Evolutionary conservation across 2,113 vertebrate genomes (phyloP).

Genomic region (Stomatorhinus ivindoensis): DNA sequence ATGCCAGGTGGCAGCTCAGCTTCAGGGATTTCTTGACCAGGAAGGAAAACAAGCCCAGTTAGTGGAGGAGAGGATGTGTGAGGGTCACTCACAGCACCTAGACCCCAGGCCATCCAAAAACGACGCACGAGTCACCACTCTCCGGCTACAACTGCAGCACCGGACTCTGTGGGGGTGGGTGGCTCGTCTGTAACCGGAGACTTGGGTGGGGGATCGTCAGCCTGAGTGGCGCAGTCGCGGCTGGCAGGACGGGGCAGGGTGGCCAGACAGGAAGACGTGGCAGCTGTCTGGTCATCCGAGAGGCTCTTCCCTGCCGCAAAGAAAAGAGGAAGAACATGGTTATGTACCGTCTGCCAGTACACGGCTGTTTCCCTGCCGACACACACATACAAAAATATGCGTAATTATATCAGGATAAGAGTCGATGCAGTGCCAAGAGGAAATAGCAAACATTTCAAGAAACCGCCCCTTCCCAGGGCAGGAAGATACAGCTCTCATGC

Average conservation of each 20-base stretch:
- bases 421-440: not conserved
- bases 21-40: conserved; percentile 37
- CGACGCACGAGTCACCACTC: conserved; percentile 19
- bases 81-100: not conserved
- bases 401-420: not conserved
- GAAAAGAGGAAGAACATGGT: conserved; percentile 43
- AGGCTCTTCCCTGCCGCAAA: conserved; percentile 56
- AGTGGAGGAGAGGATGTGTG: conserved; percentile 11
- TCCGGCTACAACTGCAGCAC: conserved; percentile 36
- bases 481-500: not conserved
- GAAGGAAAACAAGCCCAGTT: not conserved
- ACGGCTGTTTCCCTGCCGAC: not conserved
- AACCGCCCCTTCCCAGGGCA: not conserved
- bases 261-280: conserved; percentile 16
- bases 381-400: not conserved
- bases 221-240: conserved; percentile 78
- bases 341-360: conserved; percentile 30
- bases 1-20: conserved; percentile 30
- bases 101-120: not conserved
- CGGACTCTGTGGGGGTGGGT: conserved; percentile 3
- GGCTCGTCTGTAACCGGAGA: conserved; percentile 24
- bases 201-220: conserved; percentile 45
- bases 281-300: conserved; percentile 58
- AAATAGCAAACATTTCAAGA: not conserved
- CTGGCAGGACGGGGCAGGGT: conserved; percentile 52